These are phyloP conservation scores for Amphipyra berbera DNA, from an alignment of 2,888 invertebrate species.

Conservation along the genomic window DNA sequence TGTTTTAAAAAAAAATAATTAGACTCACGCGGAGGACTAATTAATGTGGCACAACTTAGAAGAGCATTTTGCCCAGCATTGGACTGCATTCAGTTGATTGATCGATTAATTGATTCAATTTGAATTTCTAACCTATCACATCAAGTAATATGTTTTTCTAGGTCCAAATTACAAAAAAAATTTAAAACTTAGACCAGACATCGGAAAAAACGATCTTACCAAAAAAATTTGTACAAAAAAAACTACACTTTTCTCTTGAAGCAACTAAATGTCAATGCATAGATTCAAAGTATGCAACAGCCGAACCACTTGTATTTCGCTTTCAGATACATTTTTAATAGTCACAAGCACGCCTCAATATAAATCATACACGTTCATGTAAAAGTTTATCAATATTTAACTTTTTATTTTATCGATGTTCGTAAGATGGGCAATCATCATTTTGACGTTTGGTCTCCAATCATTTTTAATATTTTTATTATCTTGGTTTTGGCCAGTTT, in stretches of 20 bases:
- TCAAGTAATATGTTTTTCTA: background rate
- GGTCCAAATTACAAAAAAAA: slow-evolving; percentile 2
- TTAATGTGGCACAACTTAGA: background rate
- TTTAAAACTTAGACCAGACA: slow-evolving; percentile 9
- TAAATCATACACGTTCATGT: slow-evolving; percentile 42
- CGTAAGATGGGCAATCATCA: slow-evolving; percentile 32
- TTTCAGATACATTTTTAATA: slow-evolving; percentile 49
- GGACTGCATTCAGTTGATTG: background rate
- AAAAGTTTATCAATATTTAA: slow-evolving; percentile 42
- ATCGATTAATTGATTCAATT: background rate
- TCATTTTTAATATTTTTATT: slow-evolving; percentile 46
- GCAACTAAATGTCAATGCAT: slow-evolving; percentile 48
- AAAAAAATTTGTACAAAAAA: slow-evolving; percentile 45
- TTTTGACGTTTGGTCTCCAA: slow-evolving; percentile 46
- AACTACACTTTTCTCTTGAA: slow-evolving; percentile 33
- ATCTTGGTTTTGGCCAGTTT: slow-evolving; percentile 41
- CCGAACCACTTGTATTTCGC: slow-evolving; percentile 40
- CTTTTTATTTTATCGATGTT: slow-evolving; percentile 48
- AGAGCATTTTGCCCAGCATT: background rate
- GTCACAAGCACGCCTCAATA: slow-evolving; percentile 27
- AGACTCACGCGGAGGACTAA: background rate
- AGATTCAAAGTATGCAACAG: slow-evolving; percentile 42
- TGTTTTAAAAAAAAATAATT: too few relatives aligned
- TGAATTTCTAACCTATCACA: slow-evolving; percentile 17
- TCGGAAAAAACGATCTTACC: slow-evolving; percentile 41